Percentiles rank a stretch among this genome's conserved stretches.
Evolutionary conservation across 1,140 invertebrate genomes (phyloP).

Genomic region (Brachionus rotundiformis): DNA sequence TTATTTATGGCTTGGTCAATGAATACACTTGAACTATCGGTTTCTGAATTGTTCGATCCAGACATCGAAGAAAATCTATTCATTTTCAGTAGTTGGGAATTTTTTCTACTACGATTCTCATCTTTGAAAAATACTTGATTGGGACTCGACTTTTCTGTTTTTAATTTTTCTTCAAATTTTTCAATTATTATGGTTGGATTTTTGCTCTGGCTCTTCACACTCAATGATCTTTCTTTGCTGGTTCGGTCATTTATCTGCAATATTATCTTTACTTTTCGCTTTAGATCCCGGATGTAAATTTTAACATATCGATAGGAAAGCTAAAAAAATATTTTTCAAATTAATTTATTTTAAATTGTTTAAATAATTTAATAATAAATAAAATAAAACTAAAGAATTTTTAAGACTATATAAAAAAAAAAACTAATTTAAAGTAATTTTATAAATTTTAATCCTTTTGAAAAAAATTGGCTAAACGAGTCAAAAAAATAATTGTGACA

Average conservation of each 20-base stretch:
- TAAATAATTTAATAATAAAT: no score
- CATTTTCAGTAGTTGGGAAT: not conserved
- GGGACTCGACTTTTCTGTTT: not conserved
- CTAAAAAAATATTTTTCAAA: not conserved
- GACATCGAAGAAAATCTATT: not conserved
- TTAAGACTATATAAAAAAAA: no score
- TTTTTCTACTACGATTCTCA: not conserved
- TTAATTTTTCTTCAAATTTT: constrained; percentile 19
- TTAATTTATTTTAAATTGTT: no score
- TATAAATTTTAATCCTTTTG: no score
- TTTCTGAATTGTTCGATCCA: not conserved
- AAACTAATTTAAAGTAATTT: no score
- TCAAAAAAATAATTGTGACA: no score
- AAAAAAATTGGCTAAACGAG: no score
- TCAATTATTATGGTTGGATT: constrained; percentile 33
- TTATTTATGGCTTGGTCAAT: constrained; percentile 29
- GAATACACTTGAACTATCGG: not conserved
- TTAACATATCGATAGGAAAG: constrained; percentile 43
- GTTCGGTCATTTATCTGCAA: constrained; percentile 21
- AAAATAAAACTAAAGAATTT: no score
- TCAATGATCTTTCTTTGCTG: constrained; percentile 13
- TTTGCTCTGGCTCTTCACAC: not conserved
- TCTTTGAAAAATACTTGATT: constrained; percentile 43
- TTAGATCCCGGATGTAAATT: constrained; percentile 40
- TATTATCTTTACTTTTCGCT: constrained; percentile 14